Base-by-base conservation (phyloP, 2,797 vertebrate genomes). In the Halcyon chelicuti region DNA sequence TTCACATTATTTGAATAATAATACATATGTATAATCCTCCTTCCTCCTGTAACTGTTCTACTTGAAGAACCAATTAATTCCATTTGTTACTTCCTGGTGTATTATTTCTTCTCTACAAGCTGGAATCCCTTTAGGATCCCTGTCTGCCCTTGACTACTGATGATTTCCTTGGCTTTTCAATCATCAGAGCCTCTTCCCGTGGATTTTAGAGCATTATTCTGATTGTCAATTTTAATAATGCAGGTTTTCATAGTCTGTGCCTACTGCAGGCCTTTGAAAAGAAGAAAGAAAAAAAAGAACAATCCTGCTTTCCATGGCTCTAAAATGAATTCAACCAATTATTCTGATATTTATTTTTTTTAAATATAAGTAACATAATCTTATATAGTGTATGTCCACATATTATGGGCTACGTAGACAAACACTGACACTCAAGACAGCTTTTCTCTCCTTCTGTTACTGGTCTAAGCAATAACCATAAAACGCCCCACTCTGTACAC, bases 31-130 rank as follows among this genome's bases (percentile, higher is more conserved):
- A 97, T 97, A 98, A 97, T 97, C 97, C 77, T 82, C 88, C 87
- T 96, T 97, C 92, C 94, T 95, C 71, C 93, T 96, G 94, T 96
- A 97, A 97, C 94, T 97, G 93, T 93, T 97, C 93, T 96, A 97
- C 95, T 97, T 96, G 72, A 96, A 97, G 95, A 97, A 97, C 94
- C 82, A 97, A 97, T 97, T 98, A 97, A 98, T 98, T 97, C 93
- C 92, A 96, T 98, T 98, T 94, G 96, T 97, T 94, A 96, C 93
- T 98, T 98, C 93, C 92, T 90, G 92, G 96, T 93, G 93, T 96
- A 72, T 95, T 94, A 94, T 94, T 93, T 92, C 91, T 95, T 95
- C 86, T 95, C 79, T 93, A 86, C 83, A 90, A 88, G 77, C 62
- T 71, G 86, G 87, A 96, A 97, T 98, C 91, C 94, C 96, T 96